Base-by-base conservation (phyloP, 2,797 vertebrate species). In the Mus spretus region DNA sequence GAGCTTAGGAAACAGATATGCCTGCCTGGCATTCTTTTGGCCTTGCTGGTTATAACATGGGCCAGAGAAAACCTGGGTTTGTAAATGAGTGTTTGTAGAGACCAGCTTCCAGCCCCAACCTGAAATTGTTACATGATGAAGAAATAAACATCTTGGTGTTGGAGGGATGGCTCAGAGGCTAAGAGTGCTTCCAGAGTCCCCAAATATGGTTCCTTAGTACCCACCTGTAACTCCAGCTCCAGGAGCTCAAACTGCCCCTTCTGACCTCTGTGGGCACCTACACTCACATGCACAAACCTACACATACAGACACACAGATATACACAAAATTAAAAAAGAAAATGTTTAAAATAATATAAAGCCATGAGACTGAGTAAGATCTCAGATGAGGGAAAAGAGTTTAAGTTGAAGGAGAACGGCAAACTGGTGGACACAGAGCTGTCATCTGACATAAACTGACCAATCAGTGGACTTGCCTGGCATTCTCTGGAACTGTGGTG, bases 291-390 rank as follows among this genome's bases (percentile, higher is more conserved):
- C 57, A 44, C 4, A 17, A 28, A 81, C 11, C 17, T 34, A 80
- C 34, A 55, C 34, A 57, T n/a, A 57, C 50, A 61, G 31, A 82
- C 44, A 26, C 55, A 20, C 63, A 50, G 31, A 10, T 10, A 53
- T 12, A 34, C 11, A 85, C 28, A 24, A 34, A 50, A 67, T 44
- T 34, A 47, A 44, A 70, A 37, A 50, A n/a, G n/a, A n/a, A 50
- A 40, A 26, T 67, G n/a, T 37, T 61, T 82, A 20, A 79, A 79
- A 79, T 79, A 40, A 9, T 28, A 17, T 26, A 17, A 93, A 63
- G 11, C 37, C n/a, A 4, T 0, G 4, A n/a, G 13, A 40, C 31
- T 20, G 22, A 26, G 6, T 7, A 1, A 65, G 34, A 4, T 17
- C 2, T 17, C 2, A 17, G 26, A 47, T 44, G 26, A 77, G 44